Percentiles rank a stretch among this genome's conserved stretches.
Evolutionary conservation across 2,888 invertebrate species (phyloP).

Genomic region (Kuschelorhynchus macadamiae): DNA sequence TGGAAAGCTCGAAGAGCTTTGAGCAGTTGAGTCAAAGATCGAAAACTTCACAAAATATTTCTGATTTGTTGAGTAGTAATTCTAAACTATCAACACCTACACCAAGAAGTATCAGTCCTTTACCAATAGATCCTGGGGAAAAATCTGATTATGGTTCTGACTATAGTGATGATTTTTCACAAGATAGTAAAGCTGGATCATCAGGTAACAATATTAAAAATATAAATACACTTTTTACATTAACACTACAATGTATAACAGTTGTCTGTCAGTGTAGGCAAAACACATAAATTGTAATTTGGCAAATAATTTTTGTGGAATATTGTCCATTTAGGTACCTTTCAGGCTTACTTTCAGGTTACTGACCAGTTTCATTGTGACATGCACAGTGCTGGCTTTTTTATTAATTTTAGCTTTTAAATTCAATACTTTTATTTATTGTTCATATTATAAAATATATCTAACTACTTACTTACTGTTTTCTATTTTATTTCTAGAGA

Average conservation of each 20-base stretch:
- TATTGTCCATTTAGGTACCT: too few relatives aligned
- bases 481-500: conserved; percentile 25
- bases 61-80: conserved; percentile 59
- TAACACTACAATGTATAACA: too few relatives aligned
- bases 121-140: conserved; percentile 60
- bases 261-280: too few relatives aligned
- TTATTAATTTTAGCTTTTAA: too few relatives aligned
- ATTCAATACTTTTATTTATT: too few relatives aligned
- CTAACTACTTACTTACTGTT: too few relatives aligned
- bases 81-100: conserved; percentile 64
- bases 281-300: too few relatives aligned
- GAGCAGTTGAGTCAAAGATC: conserved; percentile 67
- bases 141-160: conserved; percentile 56
- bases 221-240: background rate
- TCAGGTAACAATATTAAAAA: conserved; percentile 43
- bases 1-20: conserved; percentile 68
- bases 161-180: conserved; percentile 65
- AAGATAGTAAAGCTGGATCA: conserved; percentile 59
- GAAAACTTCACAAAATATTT: conserved; percentile 66
- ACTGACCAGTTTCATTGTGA: too few relatives aligned
- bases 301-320: too few relatives aligned
- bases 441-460: too few relatives aligned
- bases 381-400: too few relatives aligned
- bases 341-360: too few relatives aligned
- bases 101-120: conserved; percentile 65